Base-by-base conservation (phyloP, 2,888 invertebrate genomes). In the Mimas tiliae region DNA sequence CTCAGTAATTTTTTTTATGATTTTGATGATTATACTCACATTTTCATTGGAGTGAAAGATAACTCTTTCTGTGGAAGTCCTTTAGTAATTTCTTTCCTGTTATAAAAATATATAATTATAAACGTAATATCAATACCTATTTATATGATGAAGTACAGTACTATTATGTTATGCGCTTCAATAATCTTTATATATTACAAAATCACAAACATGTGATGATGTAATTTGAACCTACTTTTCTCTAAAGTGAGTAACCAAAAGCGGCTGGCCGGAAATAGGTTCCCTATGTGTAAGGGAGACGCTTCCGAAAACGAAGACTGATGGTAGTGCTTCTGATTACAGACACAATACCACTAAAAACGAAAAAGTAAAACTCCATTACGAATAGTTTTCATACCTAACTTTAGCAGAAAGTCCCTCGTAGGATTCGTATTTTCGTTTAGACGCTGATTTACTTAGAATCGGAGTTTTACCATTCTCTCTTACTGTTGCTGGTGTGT, bases 381-480 rank as follows among this genome's bases (percentile, higher is more conserved):
- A 52, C 9, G n/a, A 38, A 64, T 16, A 3, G 34, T 34, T 42
- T 64, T 75, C 87, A 79, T 72, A 96, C 97, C 95, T 96, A 79
- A 95, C 96, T 87, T 96, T 96, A 16, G 94, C 90, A 78, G 95
- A 95, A 77, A 95, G 91, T 45, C 95, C 95, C 69, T 93, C 94
- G 50, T 90, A 85, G 14, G 90, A 80, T 69, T 96, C 96, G 27
- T 86, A 94, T 86, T 96, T 96, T 65, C 96, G 91, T 82, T 96
- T 96, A 68, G 96, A 95, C 0, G 94, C 94, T 9, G 95, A 95
- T 76, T 95, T 94, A 79, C 94, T 95, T 53, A 95, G 81, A 42
- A 95, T 93, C 0, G 96, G 96, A 7, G 95, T 95, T 70, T 90
- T 87, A 9, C 84, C 79, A 68, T 85, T 84, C 65, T 94, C 92